Percentiles rank a stretch among this genome's conserved stretches.
Conservation (phyloP, 2,113 vertebrate species). For the Ursus arctos region DNA sequence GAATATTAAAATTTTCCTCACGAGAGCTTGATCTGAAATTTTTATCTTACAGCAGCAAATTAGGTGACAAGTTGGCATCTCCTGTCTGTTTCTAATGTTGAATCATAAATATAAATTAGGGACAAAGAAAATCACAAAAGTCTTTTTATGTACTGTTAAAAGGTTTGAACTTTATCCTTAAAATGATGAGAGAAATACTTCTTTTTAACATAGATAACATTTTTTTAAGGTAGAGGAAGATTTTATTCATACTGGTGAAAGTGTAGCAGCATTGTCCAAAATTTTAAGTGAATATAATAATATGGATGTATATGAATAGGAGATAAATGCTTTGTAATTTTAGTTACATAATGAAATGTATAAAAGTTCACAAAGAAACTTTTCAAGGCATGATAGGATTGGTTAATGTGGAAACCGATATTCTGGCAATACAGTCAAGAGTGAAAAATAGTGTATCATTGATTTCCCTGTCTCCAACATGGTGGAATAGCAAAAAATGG, state of each 20-base stretch:
- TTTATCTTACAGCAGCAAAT: neutral
- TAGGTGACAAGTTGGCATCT: neutral
- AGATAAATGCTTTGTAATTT: neutral
- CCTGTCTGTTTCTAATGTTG: neutral
- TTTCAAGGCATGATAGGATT: neutral
- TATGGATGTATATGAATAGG: neutral
- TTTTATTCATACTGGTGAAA: neutral
- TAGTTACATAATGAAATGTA: neutral
- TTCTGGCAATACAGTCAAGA: neutral
- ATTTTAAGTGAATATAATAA: neutral
- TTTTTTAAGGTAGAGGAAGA: neutral
- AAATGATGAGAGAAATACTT: neutral
- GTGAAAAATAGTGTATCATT: neutral
- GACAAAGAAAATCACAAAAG: neutral
- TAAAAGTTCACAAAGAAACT: neutral
- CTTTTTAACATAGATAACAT: neutral
- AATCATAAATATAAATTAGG: neutral
- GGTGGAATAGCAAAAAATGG: neutral
- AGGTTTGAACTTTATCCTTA: neutral
- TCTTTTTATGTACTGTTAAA: neutral
- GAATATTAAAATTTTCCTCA: neutral
- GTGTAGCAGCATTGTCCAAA: neutral
- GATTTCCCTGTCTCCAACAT: neutral
- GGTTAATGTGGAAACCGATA: neutral
- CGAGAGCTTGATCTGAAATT: neutral